phyloP scores from a whole-genome alignment of 2,797 vertebrate genomes.

The Potorous gilbertii region DNA sequence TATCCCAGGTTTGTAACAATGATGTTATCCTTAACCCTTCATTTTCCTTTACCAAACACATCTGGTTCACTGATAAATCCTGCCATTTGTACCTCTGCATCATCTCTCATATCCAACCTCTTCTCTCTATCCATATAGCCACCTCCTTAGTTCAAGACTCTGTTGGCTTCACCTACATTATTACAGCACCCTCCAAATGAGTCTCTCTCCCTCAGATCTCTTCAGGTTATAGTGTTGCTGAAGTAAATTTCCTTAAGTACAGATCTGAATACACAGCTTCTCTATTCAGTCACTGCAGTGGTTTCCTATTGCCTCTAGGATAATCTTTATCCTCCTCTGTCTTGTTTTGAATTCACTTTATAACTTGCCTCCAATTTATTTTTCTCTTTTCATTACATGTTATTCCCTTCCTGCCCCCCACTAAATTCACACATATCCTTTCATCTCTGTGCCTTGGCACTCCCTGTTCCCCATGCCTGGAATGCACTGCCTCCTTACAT shows the following conservation, averaged over 20 bases:
- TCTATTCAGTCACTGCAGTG: background rate
- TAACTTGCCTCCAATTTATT: background rate
- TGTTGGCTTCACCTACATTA: background rate
- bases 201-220: background rate
- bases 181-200: background rate
- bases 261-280: background rate
- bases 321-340: background rate
- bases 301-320: background rate
- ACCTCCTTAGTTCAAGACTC: background rate
- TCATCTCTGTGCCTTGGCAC: background rate
- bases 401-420: background rate
- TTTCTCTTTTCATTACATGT: background rate
- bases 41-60: background rate
- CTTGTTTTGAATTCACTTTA: background rate
- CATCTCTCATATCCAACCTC: background rate
- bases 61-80: background rate
- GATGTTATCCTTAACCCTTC: background rate
- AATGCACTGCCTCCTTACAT: background rate
- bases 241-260: background rate
- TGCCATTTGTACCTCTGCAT: background rate
- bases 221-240: background rate
- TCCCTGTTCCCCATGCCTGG: background rate
- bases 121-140: background rate
- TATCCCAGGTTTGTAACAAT: background rate
- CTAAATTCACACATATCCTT: background rate